Conservation (phyloP, 2,797 vertebrate species). For the Malurus leucopterus region DNA sequence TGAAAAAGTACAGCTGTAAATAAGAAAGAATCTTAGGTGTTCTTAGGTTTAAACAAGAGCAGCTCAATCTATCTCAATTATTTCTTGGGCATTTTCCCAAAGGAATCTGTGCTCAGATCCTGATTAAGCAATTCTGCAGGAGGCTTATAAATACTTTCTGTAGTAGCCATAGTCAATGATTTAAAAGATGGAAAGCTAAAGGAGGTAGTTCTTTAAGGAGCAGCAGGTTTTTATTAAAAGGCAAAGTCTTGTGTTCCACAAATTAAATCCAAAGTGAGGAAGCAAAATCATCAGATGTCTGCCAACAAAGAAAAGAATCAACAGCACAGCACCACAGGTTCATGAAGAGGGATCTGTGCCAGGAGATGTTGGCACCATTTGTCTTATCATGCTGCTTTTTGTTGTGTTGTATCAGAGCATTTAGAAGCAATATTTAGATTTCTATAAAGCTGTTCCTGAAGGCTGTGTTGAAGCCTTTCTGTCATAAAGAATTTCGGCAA, state of each 20-base stretch:
- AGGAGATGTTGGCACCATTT: conserved; percentile 7
- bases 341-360: background rate
- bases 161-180: rapidly evolving
- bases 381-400: background rate
- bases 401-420: background rate
- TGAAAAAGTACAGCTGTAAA: background rate
- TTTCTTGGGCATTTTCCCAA: background rate
- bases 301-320: background rate
- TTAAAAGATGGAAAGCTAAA: background rate
- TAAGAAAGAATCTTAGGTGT: background rate
- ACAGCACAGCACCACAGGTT: background rate
- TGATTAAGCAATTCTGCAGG: background rate
- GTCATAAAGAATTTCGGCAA: background rate
- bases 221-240: background rate
- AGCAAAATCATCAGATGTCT: background rate
- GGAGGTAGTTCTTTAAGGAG: background rate
- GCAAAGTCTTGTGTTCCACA: background rate
- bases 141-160: background rate
- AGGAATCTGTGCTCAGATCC: background rate
- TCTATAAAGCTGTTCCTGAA: background rate
- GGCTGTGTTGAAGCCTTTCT: background rate
- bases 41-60: background rate
- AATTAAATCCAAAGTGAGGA: background rate
- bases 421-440: conserved; percentile 2
- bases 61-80: background rate